These are phyloP conservation scores for Coturnix japonica DNA, from an alignment of 2,113 vertebrate species.

Conservation along the genomic window DNA sequence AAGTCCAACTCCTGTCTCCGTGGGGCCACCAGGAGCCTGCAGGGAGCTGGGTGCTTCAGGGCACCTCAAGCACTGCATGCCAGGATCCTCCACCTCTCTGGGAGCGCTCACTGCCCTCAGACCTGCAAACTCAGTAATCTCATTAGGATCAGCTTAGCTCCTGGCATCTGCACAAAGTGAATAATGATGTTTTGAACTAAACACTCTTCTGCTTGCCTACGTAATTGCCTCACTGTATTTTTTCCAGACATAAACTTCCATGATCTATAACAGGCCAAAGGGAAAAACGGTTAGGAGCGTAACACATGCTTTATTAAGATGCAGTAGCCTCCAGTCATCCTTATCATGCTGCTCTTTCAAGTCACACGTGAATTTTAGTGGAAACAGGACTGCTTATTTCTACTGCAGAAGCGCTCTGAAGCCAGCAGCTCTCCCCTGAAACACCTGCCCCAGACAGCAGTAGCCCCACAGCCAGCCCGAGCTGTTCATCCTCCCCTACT, in stretches of 20 bases:
- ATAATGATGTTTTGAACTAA: not conserved
- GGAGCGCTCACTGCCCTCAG: not conserved
- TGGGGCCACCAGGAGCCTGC: not conserved
- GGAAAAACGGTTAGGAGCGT: not conserved
- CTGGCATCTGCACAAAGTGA: not conserved
- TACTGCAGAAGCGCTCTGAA: not conserved
- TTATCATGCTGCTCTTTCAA: not conserved
- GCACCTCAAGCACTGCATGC: not conserved
- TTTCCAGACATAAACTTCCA: not conserved
- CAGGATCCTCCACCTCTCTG: not conserved
- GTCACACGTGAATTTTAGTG: not conserved
- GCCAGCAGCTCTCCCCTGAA: not conserved
- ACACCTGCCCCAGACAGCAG: accelerated
- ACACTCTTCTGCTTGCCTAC: not conserved
- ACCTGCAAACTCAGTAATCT: not conserved
- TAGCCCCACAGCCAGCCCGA: not conserved
- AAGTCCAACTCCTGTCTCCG: not conserved
- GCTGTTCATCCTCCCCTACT: not conserved
- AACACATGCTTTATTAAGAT: not conserved
- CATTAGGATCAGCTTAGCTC: not conserved
- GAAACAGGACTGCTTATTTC: not conserved
- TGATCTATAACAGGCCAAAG: not conserved
- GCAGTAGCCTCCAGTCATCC: not conserved
- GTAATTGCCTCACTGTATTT: not conserved
- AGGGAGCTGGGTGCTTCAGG: not conserved